Percentiles rank a stretch among this genome's conserved stretches.
phyloP scores from a whole-genome alignment of 2,888 invertebrate genomes.

The Gnatocerus cornutus region DNA sequence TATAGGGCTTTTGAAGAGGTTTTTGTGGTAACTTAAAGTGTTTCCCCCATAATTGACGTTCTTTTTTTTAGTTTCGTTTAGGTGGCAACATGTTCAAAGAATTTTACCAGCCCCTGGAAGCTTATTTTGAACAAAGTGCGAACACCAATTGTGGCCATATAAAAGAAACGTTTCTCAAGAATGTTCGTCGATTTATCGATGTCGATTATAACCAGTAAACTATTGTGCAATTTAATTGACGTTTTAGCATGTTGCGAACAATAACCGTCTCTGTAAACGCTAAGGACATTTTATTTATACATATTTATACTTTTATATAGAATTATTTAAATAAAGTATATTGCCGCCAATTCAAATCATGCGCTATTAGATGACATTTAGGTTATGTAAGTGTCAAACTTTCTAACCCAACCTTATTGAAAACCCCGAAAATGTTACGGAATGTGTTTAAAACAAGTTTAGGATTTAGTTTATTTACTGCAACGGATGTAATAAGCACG shows the following conservation, averaged over 20 bases:
- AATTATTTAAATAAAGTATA: slow-evolving; percentile 14
- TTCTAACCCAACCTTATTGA: slow-evolving; percentile 15
- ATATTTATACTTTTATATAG: slow-evolving; percentile 35
- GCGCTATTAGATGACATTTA: too few species aligned
- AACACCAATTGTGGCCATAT: slow-evolving; percentile 80
- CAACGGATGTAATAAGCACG: neutral
- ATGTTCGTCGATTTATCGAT: slow-evolving; percentile 69
- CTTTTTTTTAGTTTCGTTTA: slow-evolving; percentile 75
- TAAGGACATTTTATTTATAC: slow-evolving; percentile 16
- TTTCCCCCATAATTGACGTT: neutral
- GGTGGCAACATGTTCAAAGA: slow-evolving; percentile 78
- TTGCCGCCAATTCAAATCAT: neutral
- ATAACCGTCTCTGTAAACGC: slow-evolving; percentile 17
- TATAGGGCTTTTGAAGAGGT: slow-evolving; percentile 78
- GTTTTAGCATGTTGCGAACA: slow-evolving; percentile 7
- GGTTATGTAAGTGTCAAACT: slow-evolving; percentile 29
- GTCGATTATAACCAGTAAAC: slow-evolving; percentile 62
- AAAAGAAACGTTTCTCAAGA: slow-evolving; percentile 72
- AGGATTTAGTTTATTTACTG: neutral
- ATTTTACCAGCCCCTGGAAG: slow-evolving; percentile 76
- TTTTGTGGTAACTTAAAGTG: slow-evolving; percentile 21
- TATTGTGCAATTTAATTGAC: slow-evolving; percentile 14
- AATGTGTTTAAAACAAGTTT: slow-evolving; percentile 6
- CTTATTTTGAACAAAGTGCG: slow-evolving; percentile 72
- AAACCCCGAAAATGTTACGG: slow-evolving; percentile 37